phyloP scores from a whole-genome alignment of 2,888 invertebrate genomes.

The Tipula unca region DNA sequence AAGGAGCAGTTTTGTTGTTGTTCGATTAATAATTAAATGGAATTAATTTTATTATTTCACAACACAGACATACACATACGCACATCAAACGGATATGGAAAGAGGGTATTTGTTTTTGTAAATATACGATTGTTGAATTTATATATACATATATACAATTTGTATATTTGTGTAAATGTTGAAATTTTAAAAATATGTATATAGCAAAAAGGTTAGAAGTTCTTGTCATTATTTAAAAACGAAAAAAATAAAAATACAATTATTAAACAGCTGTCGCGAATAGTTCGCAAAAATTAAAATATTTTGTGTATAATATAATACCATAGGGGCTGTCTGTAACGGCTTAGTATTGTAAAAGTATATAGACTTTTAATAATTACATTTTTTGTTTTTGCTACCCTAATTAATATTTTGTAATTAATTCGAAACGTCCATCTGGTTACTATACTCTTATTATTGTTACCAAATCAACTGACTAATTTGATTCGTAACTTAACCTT shows the following conservation, averaged over 20 bases:
- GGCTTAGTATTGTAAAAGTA: not conserved
- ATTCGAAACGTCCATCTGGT: not conserved
- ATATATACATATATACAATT: not conserved
- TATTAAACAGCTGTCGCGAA: not conserved
- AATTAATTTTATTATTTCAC: not conserved
- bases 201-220: not conserved
- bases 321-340: not conserved
- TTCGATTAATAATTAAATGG: not conserved
- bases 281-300: not conserved
- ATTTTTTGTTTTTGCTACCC: not conserved
- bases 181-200: not conserved
- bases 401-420: conserved; percentile 8
- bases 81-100: not conserved
- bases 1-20: not conserved
- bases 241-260: not conserved
- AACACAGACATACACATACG: not conserved
- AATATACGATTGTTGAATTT: not conserved
- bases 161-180: not conserved
- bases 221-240: not conserved
- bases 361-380: not conserved
- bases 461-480: not conserved
- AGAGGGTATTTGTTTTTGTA: not conserved
- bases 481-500: not conserved
- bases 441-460: not conserved
- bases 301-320: not conserved